phyloP scores from a whole-genome alignment of 2,888 invertebrate species.

The Gastracanthus pulcherrimus region DNA sequence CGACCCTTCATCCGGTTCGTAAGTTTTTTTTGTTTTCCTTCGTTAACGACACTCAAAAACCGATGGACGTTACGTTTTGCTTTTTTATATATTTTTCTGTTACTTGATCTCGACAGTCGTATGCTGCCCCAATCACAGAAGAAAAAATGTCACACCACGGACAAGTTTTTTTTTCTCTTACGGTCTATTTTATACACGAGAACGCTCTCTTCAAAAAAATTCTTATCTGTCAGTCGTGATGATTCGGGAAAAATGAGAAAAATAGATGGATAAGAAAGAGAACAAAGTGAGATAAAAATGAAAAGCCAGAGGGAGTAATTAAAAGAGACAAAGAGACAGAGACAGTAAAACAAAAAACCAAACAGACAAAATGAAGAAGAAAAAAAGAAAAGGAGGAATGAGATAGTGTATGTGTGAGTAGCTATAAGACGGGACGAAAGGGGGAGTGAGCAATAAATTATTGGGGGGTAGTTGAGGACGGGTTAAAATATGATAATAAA shows the following conservation, averaged over 20 bases:
- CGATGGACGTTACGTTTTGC: conserved; percentile 80
- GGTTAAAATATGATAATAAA: too few species aligned
- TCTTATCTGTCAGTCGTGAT: conserved; percentile 58
- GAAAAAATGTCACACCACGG: conserved; percentile 90
- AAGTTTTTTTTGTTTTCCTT: conserved; percentile 32
- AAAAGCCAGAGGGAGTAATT: conserved; percentile 38
- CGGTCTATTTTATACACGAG: conserved; percentile 64
- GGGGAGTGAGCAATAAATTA: conserved; percentile 10
- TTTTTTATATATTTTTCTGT: conserved; percentile 77
- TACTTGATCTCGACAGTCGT: conserved; percentile 78
- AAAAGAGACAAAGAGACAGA: conserved; percentile 47
- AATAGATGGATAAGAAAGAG: conserved; percentile 50
- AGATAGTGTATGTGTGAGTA: conserved; percentile 21
- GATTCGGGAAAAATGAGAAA: conserved; percentile 48
- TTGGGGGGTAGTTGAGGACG: background rate
- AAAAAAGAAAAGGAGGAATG: background rate
- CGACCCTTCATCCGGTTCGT: conserved; percentile 71
- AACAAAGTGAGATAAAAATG: conserved; percentile 41
- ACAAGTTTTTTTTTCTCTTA: conserved; percentile 70
- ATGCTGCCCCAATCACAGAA: conserved; percentile 93
- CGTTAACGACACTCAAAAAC: conserved; percentile 86
- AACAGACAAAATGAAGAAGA: conserved; percentile 10
- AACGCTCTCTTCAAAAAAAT: conserved; percentile 69
- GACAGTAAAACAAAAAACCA: conserved; percentile 20
- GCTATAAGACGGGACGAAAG: background rate